Conservation (phyloP, 2,888 invertebrate genomes). For the Lysandra bellargus region DNA sequence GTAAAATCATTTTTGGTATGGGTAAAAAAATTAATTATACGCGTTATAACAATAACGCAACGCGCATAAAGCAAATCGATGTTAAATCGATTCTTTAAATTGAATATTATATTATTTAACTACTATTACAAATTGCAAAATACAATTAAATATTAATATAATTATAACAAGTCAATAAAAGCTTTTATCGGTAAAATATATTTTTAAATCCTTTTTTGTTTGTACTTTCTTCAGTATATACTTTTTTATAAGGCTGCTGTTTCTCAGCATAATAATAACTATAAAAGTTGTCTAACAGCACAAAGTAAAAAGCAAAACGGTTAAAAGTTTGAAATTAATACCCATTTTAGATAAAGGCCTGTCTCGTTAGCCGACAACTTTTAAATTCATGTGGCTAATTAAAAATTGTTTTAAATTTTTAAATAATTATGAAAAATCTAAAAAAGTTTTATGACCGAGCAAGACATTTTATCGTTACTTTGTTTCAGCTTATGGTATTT, state of each 20-base stretch:
- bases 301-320: conserved; percentile 20
- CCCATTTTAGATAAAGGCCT: conserved; percentile 29
- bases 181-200: not conserved
- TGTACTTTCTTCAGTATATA: not conserved
- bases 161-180: not conserved
- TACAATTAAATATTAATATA: too few relatives aligned
- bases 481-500: not conserved
- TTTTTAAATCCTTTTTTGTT: not conserved
- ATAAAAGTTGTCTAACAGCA: conserved; percentile 15
- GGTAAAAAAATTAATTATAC: too few relatives aligned
- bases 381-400: conserved; percentile 33
- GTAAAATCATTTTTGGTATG: too few relatives aligned
- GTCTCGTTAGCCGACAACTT: conserved; percentile 31
- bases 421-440: not conserved
- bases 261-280: conserved; percentile 6
- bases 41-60: too few relatives aligned
- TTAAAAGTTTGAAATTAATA: conserved; percentile 31
- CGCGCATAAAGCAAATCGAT: too few relatives aligned
- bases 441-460: not conserved
- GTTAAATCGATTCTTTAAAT: too few relatives aligned
- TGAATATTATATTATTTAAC: too few relatives aligned
- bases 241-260: not conserved
- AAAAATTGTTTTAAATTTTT: conserved; percentile 26
- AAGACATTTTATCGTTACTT: not conserved
- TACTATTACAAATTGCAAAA: too few relatives aligned